Evolutionary conservation across 2,113 vertebrate genomes (phyloP).

Genomic region (Paedocypris sp.): DNA sequence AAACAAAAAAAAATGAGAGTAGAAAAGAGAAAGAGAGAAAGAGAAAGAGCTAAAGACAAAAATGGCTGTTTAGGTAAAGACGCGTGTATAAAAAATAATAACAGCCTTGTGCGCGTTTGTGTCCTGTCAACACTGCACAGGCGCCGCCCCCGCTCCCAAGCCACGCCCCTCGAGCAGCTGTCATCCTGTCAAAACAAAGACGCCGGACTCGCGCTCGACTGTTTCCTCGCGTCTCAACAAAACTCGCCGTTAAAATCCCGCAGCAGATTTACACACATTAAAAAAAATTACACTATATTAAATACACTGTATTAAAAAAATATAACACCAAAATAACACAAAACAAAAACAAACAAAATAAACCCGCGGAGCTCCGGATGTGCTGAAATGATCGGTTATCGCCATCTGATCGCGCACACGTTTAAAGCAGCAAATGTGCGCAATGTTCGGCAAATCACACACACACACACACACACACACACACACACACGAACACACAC

Average conservation of each 20-base stretch:
- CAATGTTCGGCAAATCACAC: no score
- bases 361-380: no score
- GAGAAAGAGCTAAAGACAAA: no score
- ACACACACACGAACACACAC: not conserved
- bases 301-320: conserved; percentile 1
- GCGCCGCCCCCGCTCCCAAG: conserved; percentile 48
- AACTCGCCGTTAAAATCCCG: not conserved
- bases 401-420: not conserved
- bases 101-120: conserved; percentile 21
- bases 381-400: no score
- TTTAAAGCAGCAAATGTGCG: not conserved
- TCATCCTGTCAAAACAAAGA: conserved; percentile 85
- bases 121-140: conserved; percentile 46
- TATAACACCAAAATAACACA: not conserved
- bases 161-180: conserved; percentile 74
- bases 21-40: no score
- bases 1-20: no score
- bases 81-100: no score
- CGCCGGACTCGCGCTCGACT: conserved; percentile 37
- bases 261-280: not conserved
- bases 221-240: not conserved
- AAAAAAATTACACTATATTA: conserved; percentile 15
- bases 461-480: not conserved
- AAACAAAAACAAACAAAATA: no score
- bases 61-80: no score